Evolutionary conservation across 2,888 invertebrate species (phyloP), one percentile per base, ranked within the genome.

Genomic region (Tipula unca): DNA sequence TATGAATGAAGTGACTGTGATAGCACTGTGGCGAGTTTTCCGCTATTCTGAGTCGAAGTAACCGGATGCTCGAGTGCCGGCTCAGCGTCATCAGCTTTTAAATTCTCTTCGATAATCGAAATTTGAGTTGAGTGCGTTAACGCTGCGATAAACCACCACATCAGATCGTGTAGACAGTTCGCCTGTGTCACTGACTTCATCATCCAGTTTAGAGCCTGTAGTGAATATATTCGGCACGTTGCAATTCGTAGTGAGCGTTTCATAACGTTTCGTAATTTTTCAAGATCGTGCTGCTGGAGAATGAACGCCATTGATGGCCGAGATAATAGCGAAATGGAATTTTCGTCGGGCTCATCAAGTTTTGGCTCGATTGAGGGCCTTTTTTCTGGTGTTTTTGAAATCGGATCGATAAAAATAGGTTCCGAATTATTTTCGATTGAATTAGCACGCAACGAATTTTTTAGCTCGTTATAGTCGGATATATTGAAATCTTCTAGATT

Each of bases 121-220:
- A 48, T 36, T n/a, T 48, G 54, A 10, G 92, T 92, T 1, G 69
- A 69, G 0, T 92, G 88, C 1, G 95, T 95, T 54, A 98, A 92
- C 0, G 98, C 95, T 14, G 95, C 94, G 29, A 98, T 96, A 90
- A 98, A 98, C 96, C 97, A 98, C 99, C 99, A 99, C 90, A 99
- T 93, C 10, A 99, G 93, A 91, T 99, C 99, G 88, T 99, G 98
- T 25, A 99, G 93, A 89, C 97, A 96, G 3, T 95, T 95, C 3
- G 97, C 96, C 89, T 97, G 97, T 0, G 98, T 97, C 0, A 98
- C 96, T 85, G 96, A 97, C 85, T 97, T 93, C 84, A 99, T 91
- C 29, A 99, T 91, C 99, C 99, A 99, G 90, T 98, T 98, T 88
- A 99, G 92, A 0, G 98, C 98, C 93, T 98, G 97, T 93, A 98